These are phyloP conservation scores for Xenopus borealis DNA, from an alignment of 2,113 vertebrate species.

Conservation along the genomic window DNA sequence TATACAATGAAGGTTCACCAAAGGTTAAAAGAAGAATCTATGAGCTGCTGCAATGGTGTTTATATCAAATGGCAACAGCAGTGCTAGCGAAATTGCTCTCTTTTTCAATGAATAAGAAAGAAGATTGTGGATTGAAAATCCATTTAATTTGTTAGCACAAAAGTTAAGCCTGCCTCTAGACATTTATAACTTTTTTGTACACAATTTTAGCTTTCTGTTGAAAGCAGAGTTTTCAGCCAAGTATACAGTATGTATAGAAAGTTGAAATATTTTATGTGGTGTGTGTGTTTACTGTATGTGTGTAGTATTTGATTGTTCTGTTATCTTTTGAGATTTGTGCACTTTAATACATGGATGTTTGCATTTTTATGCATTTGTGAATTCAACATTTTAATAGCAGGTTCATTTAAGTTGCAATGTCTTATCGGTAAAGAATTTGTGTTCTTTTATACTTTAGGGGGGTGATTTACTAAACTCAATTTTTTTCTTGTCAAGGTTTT, in stretches of 20 bases:
- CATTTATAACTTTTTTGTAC: slow-evolving; percentile 39
- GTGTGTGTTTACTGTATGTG: too few relatives aligned
- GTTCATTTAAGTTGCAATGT: too few relatives aligned
- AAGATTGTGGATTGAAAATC: slow-evolving; percentile 47
- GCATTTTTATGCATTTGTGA: too few relatives aligned
- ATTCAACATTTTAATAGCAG: too few relatives aligned
- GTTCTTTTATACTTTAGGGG: too few relatives aligned
- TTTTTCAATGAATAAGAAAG: slow-evolving; percentile 48
- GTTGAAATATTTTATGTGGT: too few relatives aligned
- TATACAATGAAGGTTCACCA: slow-evolving; percentile 41
- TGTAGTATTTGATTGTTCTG: too few relatives aligned
- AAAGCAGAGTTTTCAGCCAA: slow-evolving; percentile 22
- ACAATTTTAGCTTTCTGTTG: slow-evolving; percentile 39
- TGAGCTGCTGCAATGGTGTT: slow-evolving; percentile 39
- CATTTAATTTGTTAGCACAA: slow-evolving; percentile 47
- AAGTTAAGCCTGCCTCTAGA: slow-evolving; percentile 44
- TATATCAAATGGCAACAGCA: slow-evolving; percentile 43
- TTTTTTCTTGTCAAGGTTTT: too few relatives aligned
- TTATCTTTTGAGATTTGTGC: too few relatives aligned
- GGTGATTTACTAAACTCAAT: too few relatives aligned
- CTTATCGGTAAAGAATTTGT: too few relatives aligned
- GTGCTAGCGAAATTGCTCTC: slow-evolving; percentile 42
- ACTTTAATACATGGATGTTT: too few relatives aligned
- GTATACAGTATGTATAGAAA: slow-evolving; percentile 1
- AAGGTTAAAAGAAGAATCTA: slow-evolving; percentile 46